phyloP scores from a whole-genome alignment of 1,140 invertebrate species.

The Aradophagus sp. region DNA sequence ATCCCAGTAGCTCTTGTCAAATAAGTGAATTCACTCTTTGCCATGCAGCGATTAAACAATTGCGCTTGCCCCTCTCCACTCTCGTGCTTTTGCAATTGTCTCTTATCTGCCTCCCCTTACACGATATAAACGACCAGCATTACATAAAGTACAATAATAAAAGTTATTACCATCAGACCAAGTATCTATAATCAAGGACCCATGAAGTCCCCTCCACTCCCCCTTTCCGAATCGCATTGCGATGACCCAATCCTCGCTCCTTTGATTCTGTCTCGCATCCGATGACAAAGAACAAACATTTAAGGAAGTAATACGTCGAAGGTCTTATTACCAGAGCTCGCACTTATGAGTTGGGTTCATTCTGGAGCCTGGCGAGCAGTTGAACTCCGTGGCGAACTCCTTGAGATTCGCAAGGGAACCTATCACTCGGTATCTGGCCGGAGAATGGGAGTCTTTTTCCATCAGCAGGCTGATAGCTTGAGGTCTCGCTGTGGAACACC shows the following conservation, averaged over 20 bases:
- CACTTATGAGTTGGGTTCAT: slow-evolving; percentile 96
- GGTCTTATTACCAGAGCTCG: slow-evolving; percentile 96
- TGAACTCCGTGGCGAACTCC: slow-evolving; percentile 91
- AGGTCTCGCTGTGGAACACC: slow-evolving; percentile 88
- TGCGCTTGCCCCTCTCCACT: too few relatives aligned
- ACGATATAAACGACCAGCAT: slow-evolving; percentile 36
- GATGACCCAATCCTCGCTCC: too few relatives aligned
- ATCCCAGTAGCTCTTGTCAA: slow-evolving; percentile 31
- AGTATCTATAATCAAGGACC: slow-evolving; percentile 12
- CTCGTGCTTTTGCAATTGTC: slow-evolving; percentile 8
- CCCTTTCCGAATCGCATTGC: too few relatives aligned
- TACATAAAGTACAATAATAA: slow-evolving; percentile 50
- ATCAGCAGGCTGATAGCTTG: slow-evolving; percentile 84
- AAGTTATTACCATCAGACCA: slow-evolving; percentile 21
- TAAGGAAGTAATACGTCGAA: too few relatives aligned
- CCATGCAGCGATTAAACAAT: too few relatives aligned
- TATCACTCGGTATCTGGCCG: slow-evolving; percentile 87
- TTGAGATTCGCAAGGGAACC: slow-evolving; percentile 91
- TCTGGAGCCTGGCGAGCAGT: slow-evolving; percentile 83
- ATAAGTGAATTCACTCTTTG: too few relatives aligned
- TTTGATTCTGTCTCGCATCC: too few relatives aligned
- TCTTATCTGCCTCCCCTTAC: slow-evolving; percentile 12
- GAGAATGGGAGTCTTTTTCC: slow-evolving; percentile 89
- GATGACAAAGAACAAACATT: too few relatives aligned
- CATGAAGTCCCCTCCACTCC: too few relatives aligned